phyloP scores from a whole-genome alignment of 2,888 invertebrate genomes.

The Ichneumoninae sp. region DNA sequence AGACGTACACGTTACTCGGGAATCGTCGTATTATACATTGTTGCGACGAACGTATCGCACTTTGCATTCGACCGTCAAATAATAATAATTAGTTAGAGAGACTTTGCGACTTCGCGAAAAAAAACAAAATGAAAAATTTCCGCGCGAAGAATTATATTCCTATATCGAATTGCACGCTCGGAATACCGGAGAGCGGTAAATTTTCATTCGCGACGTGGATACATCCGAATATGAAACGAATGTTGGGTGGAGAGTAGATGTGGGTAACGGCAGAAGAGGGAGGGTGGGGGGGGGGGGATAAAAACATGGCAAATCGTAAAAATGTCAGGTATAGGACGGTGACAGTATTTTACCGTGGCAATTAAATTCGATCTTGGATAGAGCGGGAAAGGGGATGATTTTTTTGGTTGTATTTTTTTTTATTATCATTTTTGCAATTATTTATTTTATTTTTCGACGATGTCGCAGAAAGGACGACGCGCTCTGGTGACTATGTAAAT shows the following conservation, averaged over 20 bases:
- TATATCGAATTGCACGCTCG: constrained; percentile 45
- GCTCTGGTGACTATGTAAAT: constrained; percentile 63
- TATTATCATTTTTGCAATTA: not conserved
- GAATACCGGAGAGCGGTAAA: constrained; percentile 21
- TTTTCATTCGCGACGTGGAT: constrained; percentile 34
- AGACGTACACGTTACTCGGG: too few species aligned
- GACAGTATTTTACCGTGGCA: constrained; percentile 76
- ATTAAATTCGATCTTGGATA: constrained; percentile 74
- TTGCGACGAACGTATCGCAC: not conserved
- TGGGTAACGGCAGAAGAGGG: constrained; percentile 9
- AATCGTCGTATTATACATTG: constrained; percentile 1
- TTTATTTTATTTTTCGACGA: constrained; percentile 5
- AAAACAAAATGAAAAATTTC: not conserved
- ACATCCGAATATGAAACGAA: constrained; percentile 55
- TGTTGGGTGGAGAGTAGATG: constrained; percentile 12
- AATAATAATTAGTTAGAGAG: constrained; percentile 52
- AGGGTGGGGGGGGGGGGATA: constrained; percentile 22
- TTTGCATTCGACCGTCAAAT: constrained; percentile 23
- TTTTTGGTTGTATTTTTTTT: constrained; percentile 38
- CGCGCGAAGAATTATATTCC: constrained; percentile 46
- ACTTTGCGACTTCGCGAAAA: constrained; percentile 32
- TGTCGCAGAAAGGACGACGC: constrained; percentile 56
- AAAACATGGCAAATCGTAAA: constrained; percentile 71
- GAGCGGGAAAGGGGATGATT: constrained; percentile 66
- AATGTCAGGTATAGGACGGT: constrained; percentile 73